Base-by-base conservation (phyloP, 2,797 vertebrate genomes). In the Typhlichthys eigenmanni region DNA sequence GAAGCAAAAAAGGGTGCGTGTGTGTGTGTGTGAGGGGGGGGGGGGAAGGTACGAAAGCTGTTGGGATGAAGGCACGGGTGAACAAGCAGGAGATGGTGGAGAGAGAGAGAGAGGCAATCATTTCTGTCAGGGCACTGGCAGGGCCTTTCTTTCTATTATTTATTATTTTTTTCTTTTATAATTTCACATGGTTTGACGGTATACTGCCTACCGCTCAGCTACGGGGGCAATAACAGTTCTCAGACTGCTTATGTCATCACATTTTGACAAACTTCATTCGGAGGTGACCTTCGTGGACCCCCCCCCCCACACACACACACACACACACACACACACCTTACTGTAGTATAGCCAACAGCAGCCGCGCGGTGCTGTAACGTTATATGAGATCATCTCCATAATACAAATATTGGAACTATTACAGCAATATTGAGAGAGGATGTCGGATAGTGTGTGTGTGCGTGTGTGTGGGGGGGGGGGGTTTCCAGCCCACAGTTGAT, bases 211-310 rank as follows among this genome's bases (percentile, higher is more conserved):
- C 56, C 55, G 13, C 76, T 78, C 75, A 47, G 77, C 76, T 13
- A 10, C 19, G 88, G 91, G 91, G 92, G 94, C 94, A 95, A 94
- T 95, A 95, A 94, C 93, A 89, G 91, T 94, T 95, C 94, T 93
- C 93, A 93, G 92, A 94, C 93, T 94, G 95, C 94, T 94, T 90
- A 94, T 96, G 96, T 95, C 95, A 96, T 95, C 94, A 93, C 93
- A 93, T 96, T 95, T 94, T 94, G 94, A 96, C 94, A 96, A 96
- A 96, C 93, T 96, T 96, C 95, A 93, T 94, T 95, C 95, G 93
- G 93, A 90, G 93, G 86, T 95, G 95, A 97, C 95, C 95, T 97
- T 95, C 92, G 92, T 92, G 47, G 85, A 48, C 11, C 29, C 69
- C 68, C 49, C 55, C 47, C 64, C 57, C 52, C 56, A 14, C 60